These are phyloP conservation scores for Takifugu ocellatus DNA, from an alignment of 2,797 vertebrate genomes.

Conservation along the genomic window DNA sequence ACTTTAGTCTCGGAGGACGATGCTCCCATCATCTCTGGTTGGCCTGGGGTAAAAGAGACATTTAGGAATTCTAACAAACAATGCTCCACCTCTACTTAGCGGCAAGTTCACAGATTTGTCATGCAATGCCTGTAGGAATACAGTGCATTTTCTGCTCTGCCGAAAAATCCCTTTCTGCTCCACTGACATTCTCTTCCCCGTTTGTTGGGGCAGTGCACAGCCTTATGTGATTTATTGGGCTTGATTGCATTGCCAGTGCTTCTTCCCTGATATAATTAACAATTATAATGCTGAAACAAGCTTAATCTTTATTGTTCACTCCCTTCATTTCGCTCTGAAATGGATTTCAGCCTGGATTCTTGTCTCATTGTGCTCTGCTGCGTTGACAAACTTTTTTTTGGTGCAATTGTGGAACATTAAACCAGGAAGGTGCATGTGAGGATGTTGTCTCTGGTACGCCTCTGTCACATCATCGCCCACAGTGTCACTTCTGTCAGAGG, in stretches of 20 bases:
- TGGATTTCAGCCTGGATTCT: constrained; percentile 4
- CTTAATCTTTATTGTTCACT: constrained; percentile 27
- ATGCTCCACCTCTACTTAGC: constrained; percentile 50
- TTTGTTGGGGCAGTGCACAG: constrained; percentile 51
- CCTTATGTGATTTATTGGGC: constrained; percentile 62
- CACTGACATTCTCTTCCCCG: constrained; percentile 27
- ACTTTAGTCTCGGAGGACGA: constrained; percentile 23
- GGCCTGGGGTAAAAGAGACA: constrained; percentile 41
- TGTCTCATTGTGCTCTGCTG: constrained; percentile 39
- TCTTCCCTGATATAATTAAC: constrained; percentile 39
- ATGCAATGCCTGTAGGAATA: constrained; percentile 73
- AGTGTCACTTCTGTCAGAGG: constrained; percentile 58
- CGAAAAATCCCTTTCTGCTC: constrained; percentile 63
- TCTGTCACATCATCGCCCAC: constrained; percentile 66
- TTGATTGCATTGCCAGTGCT: constrained; percentile 51
- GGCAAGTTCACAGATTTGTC: constrained; percentile 66
- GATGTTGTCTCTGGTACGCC: constrained; percentile 46
- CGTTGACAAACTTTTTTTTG: constrained; percentile 60
- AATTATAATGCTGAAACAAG: constrained; percentile 31
- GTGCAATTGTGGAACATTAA: constrained; percentile 52
- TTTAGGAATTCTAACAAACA: constrained; percentile 66
- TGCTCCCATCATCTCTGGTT: constrained; percentile 9
- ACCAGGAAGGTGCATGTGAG: constrained; percentile 46
- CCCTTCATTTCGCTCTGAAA: constrained; percentile 19
- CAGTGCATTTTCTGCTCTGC: constrained; percentile 67